Evolutionary conservation across 2,797 vertebrate genomes (phyloP).

Genomic region (Catostomus latipinnis): DNA sequence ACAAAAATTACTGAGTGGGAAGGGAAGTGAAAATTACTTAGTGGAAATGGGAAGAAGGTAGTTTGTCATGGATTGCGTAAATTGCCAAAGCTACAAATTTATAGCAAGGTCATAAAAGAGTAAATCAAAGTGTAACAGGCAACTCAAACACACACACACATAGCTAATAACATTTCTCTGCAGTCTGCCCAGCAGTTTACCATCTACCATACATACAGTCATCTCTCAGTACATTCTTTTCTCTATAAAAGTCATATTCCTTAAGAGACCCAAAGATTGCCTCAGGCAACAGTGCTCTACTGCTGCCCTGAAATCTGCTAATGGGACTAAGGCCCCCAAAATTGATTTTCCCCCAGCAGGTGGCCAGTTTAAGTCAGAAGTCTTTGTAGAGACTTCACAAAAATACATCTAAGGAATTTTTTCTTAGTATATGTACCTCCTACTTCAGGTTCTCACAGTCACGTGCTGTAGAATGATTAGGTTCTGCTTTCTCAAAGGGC

Average conservation of each 20-base stretch:
- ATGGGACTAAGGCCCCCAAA: constrained; percentile 26
- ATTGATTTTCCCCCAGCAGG: constrained; percentile 50
- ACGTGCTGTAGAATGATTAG: background rate
- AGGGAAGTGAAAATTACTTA: too few species aligned
- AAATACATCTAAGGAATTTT: constrained; percentile 44
- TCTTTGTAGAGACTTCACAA: constrained; percentile 20
- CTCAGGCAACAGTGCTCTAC: constrained; percentile 41
- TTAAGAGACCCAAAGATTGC: constrained; percentile 29
- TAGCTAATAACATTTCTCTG: background rate
- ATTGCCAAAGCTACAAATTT: background rate
- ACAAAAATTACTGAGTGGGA: too few species aligned
- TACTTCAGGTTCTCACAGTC: background rate
- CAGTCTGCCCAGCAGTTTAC: background rate
- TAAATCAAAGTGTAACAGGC: background rate
- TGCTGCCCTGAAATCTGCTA: constrained; percentile 48
- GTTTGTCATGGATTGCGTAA: background rate
- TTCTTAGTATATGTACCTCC: constrained; percentile 9
- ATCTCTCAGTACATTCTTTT: background rate
- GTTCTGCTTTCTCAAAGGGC: background rate
- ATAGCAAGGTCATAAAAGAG: too few species aligned
- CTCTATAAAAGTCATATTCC: constrained; percentile 18
- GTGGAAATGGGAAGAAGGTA: background rate
- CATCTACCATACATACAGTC: background rate
- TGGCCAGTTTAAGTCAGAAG: constrained; percentile 39
- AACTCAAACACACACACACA: background rate